Evolutionary conservation across 2,888 invertebrate genomes (phyloP).

Genomic region (Chydorus sphaericus): DNA sequence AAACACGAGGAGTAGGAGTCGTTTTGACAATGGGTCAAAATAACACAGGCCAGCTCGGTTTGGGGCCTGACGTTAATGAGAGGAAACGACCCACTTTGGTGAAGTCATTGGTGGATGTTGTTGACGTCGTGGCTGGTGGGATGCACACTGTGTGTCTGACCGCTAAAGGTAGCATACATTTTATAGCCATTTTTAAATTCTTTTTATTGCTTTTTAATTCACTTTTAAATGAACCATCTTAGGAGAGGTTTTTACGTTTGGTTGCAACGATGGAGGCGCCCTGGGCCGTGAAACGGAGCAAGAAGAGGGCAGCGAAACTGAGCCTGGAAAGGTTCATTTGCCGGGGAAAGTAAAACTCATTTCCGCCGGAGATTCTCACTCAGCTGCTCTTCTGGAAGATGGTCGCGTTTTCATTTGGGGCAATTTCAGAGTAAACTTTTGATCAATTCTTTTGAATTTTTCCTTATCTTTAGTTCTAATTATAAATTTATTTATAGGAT

Average conservation of each 20-base stretch:
- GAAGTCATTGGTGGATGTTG: slow-evolving; percentile 28
- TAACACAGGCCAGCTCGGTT: slow-evolving; percentile 78
- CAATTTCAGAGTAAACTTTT: slow-evolving; percentile 47
- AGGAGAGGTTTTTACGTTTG: slow-evolving; percentile 62
- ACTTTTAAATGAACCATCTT: background rate
- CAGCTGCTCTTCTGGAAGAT: slow-evolving; percentile 67
- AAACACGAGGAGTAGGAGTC: slow-evolving; percentile 22
- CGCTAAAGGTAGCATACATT: slow-evolving; percentile 50
- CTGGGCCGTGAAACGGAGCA: slow-evolving; percentile 65
- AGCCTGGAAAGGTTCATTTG: slow-evolving; percentile 49
- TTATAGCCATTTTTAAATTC: background rate
- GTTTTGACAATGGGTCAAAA: slow-evolving; percentile 70
- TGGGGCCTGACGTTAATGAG: slow-evolving; percentile 68
- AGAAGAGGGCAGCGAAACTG: slow-evolving; percentile 59
- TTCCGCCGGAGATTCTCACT: slow-evolving; percentile 88
- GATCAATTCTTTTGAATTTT: background rate
- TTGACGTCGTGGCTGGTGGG: slow-evolving; percentile 57
- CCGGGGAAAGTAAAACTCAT: slow-evolving; percentile 50
- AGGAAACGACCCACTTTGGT: slow-evolving; percentile 42
- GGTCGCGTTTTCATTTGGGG: slow-evolving; percentile 91
- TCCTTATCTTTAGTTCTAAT: no score
- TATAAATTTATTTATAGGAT: slow-evolving; percentile 9
- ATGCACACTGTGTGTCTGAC: slow-evolving; percentile 85
- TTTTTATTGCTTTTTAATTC: no score
- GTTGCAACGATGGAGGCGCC: slow-evolving; percentile 95